Evolutionary conservation across 92 coral and sea anemone species (phyloP).

Genomic region (Pocillopora grandis): DNA sequence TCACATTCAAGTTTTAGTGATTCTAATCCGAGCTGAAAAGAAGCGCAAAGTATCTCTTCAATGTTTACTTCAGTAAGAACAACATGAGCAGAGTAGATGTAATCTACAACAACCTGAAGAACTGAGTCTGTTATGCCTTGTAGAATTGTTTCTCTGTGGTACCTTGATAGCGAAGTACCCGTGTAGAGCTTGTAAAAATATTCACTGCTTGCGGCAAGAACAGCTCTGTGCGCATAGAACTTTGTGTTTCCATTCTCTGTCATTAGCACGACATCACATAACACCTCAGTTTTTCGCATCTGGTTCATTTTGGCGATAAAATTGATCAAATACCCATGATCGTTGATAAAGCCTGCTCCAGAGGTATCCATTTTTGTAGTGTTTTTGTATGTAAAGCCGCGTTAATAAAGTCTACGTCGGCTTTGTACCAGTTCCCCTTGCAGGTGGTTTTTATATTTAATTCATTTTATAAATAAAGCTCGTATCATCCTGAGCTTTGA

Average conservation of each 20-base stretch:
- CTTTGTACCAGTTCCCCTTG: constrained; percentile 15
- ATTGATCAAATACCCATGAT: constrained; percentile 36
- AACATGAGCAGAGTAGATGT: constrained; percentile 76
- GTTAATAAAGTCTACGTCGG: too few relatives aligned
- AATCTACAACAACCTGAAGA: constrained; percentile 59
- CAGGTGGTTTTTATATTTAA: constrained; percentile 33
- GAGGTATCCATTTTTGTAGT: constrained; percentile 12
- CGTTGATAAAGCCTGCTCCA: constrained; percentile 17
- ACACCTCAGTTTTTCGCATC: constrained; percentile 64
- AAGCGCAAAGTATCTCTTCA: constrained; percentile 67
- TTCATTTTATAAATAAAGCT: not conserved
- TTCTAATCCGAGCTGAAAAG: constrained; percentile 70
- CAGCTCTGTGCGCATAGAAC: constrained; percentile 81
- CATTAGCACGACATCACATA: constrained; percentile 80
- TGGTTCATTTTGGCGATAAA: constrained; percentile 68
- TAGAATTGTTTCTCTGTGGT: constrained; percentile 61
- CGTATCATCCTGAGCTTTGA: too few relatives aligned
- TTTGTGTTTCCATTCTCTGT: constrained; percentile 71
- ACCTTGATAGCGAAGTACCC: constrained; percentile 69
- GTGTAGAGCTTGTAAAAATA: constrained; percentile 78
- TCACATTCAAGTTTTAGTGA: constrained; percentile 65
- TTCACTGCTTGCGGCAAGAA: constrained; percentile 86
- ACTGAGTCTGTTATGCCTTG: constrained; percentile 66
- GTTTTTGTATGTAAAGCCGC: not conserved
- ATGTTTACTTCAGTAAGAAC: constrained; percentile 65